Conservation (phyloP, 2,113 vertebrate genomes). For the Dryoscopus gambensis region DNA sequence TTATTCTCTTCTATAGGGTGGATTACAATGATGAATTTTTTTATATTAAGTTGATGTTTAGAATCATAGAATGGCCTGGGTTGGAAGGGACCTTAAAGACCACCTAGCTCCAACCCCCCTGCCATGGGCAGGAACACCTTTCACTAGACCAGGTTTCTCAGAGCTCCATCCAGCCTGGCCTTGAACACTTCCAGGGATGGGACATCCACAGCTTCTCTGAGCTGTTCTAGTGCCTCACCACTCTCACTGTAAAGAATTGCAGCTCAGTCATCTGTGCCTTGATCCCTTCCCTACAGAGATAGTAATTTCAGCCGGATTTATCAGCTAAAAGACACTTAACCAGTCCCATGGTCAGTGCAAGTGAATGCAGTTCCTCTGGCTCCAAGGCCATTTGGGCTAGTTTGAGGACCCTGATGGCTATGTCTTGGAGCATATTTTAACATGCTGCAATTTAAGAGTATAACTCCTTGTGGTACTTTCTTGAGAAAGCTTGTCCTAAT, state of each 20-base stretch:
- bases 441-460: not conserved
- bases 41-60: not conserved
- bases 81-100: not conserved
- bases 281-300: not conserved
- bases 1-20: not conserved
- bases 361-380: not conserved
- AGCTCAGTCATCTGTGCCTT: not conserved
- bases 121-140: not conserved
- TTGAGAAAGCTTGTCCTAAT: not conserved
- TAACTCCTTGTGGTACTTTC: not conserved
- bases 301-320: not conserved
- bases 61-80: not conserved
- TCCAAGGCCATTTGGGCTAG: not conserved
- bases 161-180: not conserved
- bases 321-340: not conserved
- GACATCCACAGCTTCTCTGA: not conserved
- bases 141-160: not conserved
- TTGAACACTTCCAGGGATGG: not conserved
- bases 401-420: not conserved
- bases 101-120: not conserved
- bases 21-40: not conserved
- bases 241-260: not conserved
- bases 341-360: not conserved
- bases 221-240: not conserved
- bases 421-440: not conserved